Percentiles rank a stretch among this genome's conserved stretches.
Conservation (phyloP, 1,140 invertebrate species). For the Aculops lycopersici region DNA sequence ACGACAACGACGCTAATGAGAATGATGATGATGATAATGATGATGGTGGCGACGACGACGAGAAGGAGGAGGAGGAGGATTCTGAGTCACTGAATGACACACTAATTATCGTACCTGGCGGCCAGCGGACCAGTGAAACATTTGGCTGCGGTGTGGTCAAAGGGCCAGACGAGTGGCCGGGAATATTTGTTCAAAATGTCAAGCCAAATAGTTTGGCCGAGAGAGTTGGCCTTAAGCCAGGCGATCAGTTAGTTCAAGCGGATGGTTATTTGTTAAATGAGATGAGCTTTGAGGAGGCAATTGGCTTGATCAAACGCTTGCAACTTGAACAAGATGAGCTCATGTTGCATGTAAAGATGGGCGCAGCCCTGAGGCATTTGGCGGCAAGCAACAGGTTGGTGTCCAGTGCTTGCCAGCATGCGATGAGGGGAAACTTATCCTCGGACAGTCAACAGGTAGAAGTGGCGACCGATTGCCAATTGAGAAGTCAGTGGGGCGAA, state of each 20-base stretch:
- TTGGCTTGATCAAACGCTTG: slow-evolving; percentile 5
- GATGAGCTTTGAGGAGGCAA: slow-evolving; percentile 34
- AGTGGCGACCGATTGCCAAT: too few relatives aligned
- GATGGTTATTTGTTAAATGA: slow-evolving; percentile 44
- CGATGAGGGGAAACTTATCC: too few relatives aligned
- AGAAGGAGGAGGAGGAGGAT: background rate
- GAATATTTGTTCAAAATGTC: slow-evolving; percentile 65
- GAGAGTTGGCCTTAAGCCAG: slow-evolving; percentile 48
- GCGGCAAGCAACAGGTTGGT: too few relatives aligned
- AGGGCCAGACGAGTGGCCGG: slow-evolving; percentile 28
- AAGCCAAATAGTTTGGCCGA: slow-evolving; percentile 51
- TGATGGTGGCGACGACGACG: background rate
- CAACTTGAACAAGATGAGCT: background rate
- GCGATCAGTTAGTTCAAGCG: slow-evolving; percentile 64
- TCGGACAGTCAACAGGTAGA: too few relatives aligned
- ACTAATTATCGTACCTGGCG: background rate
- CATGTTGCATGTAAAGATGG: background rate
- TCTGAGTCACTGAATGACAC: background rate
- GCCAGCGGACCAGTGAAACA: background rate
- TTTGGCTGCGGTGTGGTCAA: background rate
- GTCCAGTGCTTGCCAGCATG: too few relatives aligned
- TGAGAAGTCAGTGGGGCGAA: too few relatives aligned
- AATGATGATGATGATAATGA: background rate
- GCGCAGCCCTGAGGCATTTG: background rate
- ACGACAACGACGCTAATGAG: too few relatives aligned